These are phyloP conservation scores for Frankliniella intonsa DNA, from an alignment of 2,888 invertebrate genomes.

Conservation along the genomic window DNA sequence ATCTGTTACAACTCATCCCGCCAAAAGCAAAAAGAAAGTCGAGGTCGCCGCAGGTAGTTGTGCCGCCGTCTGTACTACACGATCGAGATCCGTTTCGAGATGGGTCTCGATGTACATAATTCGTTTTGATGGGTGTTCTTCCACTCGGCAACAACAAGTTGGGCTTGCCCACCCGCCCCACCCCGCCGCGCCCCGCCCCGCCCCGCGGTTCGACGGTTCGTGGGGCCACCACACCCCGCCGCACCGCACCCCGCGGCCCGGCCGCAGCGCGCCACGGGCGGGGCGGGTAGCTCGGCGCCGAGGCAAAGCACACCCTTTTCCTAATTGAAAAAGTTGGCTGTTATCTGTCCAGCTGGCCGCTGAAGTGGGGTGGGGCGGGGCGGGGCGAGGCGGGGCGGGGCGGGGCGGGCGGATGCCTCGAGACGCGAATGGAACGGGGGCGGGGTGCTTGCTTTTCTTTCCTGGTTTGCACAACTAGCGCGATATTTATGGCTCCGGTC, in stretches of 20 bases:
- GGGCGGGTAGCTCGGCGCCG: background rate
- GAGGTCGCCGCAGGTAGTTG: too few relatives aligned
- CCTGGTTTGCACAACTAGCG: slow-evolving; percentile 1
- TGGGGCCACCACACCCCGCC: background rate
- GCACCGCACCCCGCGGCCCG: background rate
- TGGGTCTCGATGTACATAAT: too few relatives aligned
- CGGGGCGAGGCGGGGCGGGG: background rate
- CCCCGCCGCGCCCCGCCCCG: background rate
- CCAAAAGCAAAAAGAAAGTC: too few relatives aligned
- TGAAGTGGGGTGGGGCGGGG: background rate
- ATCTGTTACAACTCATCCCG: too few relatives aligned
- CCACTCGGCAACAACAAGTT: background rate
- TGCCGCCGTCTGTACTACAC: too few relatives aligned
- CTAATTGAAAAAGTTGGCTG: slow-evolving; percentile 25
- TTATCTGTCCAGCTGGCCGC: slow-evolving; percentile 10
- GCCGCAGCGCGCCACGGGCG: background rate
- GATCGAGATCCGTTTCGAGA: too few relatives aligned
- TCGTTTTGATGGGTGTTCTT: too few relatives aligned
- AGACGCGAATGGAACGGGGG: background rate
- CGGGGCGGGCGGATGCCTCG: background rate
- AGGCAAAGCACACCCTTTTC: background rate
- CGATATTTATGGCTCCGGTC: background rate
- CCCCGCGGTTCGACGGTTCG: background rate
- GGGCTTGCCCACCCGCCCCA: background rate
- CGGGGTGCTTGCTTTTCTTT: background rate